Evolutionary conservation across 92 coral and sea anemone species (phyloP), one percentile per base, ranked within the genome.

Genomic region (Paragorgia papillata): DNA sequence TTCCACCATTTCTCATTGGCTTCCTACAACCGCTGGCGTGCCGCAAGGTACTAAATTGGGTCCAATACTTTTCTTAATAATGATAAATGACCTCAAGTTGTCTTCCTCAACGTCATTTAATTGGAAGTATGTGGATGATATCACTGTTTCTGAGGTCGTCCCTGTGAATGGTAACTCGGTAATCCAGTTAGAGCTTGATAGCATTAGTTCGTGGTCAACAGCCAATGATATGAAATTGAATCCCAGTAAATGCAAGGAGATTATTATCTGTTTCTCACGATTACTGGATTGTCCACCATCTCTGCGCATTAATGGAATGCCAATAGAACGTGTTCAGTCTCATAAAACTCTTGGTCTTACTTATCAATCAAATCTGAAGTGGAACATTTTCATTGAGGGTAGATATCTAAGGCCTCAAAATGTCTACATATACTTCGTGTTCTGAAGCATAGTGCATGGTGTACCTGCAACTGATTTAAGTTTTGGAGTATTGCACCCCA

Each of bases 231-330:
- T 33, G 43, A 29, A 28, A 9, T 32, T 63, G 26, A 63, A 63
- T 63, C 43, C 70, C 4, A 63, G 24, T 18, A 63, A 63, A n/a
- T 63, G 50, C 24, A 63, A 63, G 26, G 70, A 63, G 39, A 29
- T 63, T 18, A 29, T 32, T 48, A 32, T 33, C 18, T 63, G n/a
- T 21, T 63, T 63, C 43, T 63, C 46, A 9, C n/a, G 20, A 2
- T 15, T n/a, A 24, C 69, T 2, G 12, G 69, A 62, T 2, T 10
- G 7, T 6, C 69, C 69, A 30, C 20, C 69, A 13, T 0, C 69
- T 43, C n/a, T 62, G 22, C 24, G 3, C 19, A 62, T 62, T 62
- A 39, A 62, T 13, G 41, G 41, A 8, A 26, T 8, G n/a, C 69
- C 14, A 24, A 12, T 62, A 7, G 69, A 30, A 30, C 28, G n/a